These are phyloP conservation scores for Drosophila mayri DNA, from an alignment of 1,140 invertebrate genomes.

Conservation along the genomic window DNA sequence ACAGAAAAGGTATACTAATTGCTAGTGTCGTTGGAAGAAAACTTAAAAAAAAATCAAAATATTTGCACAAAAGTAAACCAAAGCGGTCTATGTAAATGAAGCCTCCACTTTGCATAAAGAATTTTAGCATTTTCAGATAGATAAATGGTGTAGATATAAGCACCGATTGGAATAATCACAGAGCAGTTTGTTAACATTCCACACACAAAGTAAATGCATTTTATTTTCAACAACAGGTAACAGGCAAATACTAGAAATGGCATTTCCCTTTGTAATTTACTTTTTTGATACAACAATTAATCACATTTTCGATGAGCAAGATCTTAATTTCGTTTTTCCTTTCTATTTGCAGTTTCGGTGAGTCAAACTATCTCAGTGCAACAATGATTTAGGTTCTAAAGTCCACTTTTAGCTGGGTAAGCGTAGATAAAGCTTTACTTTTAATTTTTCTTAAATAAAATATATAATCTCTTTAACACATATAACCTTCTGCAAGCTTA, in stretches of 20 bases:
- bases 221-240: not conserved
- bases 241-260: slow-evolving; percentile 7
- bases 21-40: slow-evolving; percentile 9
- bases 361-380: slow-evolving; percentile 33
- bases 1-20: slow-evolving; percentile 27
- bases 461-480: too few species aligned
- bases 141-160: slow-evolving; percentile 15
- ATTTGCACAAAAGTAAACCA: not conserved
- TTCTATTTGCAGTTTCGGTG: slow-evolving; percentile 73
- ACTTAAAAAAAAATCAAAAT: slow-evolving; percentile 1
- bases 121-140: slow-evolving; percentile 23
- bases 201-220: not conserved
- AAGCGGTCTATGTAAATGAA: slow-evolving; percentile 37
- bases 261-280: slow-evolving; percentile 30
- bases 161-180: slow-evolving; percentile 4
- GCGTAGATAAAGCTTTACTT: not conserved
- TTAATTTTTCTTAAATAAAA: slow-evolving; percentile 3
- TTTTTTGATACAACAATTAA: slow-evolving; percentile 9
- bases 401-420: slow-evolving; percentile 6
- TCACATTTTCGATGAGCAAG: slow-evolving; percentile 10
- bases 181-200: not conserved
- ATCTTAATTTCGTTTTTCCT: slow-evolving; percentile 22
- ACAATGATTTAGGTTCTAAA: slow-evolving; percentile 9
- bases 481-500: slow-evolving; percentile 17
- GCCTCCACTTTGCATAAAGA: slow-evolving; percentile 21